Base-by-base conservation (phyloP, 2,888 invertebrate genomes). In the Drosophila ezoana region DNA sequence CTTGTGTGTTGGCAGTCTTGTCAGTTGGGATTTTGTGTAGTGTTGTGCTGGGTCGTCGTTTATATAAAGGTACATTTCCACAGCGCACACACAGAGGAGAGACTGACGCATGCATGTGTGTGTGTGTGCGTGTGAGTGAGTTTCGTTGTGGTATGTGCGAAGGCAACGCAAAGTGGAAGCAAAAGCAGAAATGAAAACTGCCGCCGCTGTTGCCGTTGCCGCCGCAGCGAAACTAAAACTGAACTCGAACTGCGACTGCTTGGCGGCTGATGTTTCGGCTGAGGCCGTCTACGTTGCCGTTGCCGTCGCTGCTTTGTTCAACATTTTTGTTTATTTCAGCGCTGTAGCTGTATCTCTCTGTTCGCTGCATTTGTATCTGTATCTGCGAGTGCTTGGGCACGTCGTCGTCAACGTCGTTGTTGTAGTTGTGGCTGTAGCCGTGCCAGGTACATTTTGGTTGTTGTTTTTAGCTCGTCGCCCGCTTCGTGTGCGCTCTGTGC, bases 11-110 rank as follows among this genome's bases (percentile, higher is more conserved):
- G 68, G 68, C 59, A 81, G 78, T 83, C 85, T 89, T 90, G 90
- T 90, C 90, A 90, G 90, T 90, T 90, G 90, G 90, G 89, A 89
- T 90, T 89, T 88, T 67, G 84, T 85, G 81, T 87, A 87, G 89
- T 81, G 78, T 72, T 77, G 79, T 68, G 74, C 69, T 80, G 83
- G 80, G 80, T 80, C 83, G 80, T 71, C 84, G 86, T 88, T 88
- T 83, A 83, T 88, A 83, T 83, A 83, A 83, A 83, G 87, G 89
- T 88, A 83, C 80, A 79, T 86, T 83, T 83, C 83, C 83, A 83
- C 86, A 83, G 61, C 66, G 52, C 56, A 62, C 54, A 47, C 8
- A 59, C 14, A 62, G 41, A 38, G 38, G 13, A 52, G 43, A 51
- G 56, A 48, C 56, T 57, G 68, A 59, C 54, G 67, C 63, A 72